Evolutionary conservation across 2,888 invertebrate species (phyloP).

Genomic region (Drepana falcataria): DNA sequence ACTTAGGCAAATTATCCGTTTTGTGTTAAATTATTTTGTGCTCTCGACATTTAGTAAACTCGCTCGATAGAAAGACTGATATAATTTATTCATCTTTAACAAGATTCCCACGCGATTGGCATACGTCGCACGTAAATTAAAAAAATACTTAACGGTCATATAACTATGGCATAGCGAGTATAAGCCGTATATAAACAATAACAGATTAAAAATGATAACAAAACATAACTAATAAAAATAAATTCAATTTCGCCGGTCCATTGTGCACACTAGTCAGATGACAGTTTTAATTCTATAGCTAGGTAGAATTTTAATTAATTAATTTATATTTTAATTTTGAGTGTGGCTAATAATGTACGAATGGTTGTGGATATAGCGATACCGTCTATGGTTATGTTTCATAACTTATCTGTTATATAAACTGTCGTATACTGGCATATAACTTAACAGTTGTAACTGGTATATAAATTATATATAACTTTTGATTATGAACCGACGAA

Average conservation of each 20-base stretch:
- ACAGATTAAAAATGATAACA: too few species aligned
- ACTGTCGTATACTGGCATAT: conserved; percentile 1
- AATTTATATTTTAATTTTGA: conserved; percentile 55
- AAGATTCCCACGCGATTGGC: too few species aligned
- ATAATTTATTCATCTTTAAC: too few species aligned
- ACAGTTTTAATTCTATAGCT: conserved; percentile 66
- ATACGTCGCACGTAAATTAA: too few species aligned
- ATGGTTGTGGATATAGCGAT: conserved; percentile 59
- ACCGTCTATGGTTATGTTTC: conserved; percentile 19
- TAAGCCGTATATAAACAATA: conserved; percentile 2
- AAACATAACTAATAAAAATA: conserved; percentile 4
- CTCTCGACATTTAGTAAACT: background rate
- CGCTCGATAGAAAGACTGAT: too few species aligned
- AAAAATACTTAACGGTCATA: too few species aligned
- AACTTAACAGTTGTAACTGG: too few species aligned
- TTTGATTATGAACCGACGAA: conserved; percentile 1
- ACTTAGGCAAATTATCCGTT: background rate
- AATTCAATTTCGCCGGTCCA: conserved; percentile 34
- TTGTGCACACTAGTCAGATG: conserved; percentile 70
- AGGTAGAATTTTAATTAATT: conserved; percentile 49
- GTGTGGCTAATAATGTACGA: conserved; percentile 51
- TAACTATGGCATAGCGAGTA: conserved; percentile 16
- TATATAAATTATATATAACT: too few species aligned
- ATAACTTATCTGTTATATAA: conserved; percentile 17
- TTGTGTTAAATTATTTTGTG: background rate